phyloP scores from a whole-genome alignment of 1,140 invertebrate species.

The Andrena cerasifolii region DNA sequence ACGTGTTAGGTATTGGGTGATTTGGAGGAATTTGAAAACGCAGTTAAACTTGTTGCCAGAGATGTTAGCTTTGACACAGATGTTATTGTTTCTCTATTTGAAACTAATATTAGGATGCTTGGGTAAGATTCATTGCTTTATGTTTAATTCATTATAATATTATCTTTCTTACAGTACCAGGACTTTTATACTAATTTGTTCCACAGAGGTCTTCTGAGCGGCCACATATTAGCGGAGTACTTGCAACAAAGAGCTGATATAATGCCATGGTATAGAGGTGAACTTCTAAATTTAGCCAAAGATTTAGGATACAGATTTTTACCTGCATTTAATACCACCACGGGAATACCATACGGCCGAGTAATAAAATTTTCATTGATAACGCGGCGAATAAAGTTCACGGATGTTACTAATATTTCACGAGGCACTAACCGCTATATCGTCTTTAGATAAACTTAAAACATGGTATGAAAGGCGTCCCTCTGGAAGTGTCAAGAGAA shows the following conservation, averaged over 20 bases:
- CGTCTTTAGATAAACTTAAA: constrained; percentile 91
- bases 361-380: constrained; percentile 82
- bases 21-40: constrained; percentile 96
- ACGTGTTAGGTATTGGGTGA: constrained; percentile 90
- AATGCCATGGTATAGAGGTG: constrained; percentile 95
- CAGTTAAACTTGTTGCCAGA: constrained; percentile 92
- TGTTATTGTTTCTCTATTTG: constrained; percentile 98
- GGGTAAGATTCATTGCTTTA: constrained; percentile 86
- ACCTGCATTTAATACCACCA: constrained; percentile 98
- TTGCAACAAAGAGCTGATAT: constrained; percentile 89
- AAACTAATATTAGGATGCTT: constrained; percentile 98
- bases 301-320: constrained; percentile 95
- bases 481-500: constrained; percentile 90
- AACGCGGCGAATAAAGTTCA: constrained; percentile 4
- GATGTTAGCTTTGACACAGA: constrained; percentile 96
- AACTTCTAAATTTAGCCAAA: constrained; percentile 94
- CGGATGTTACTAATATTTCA: constrained; percentile 39
- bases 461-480: constrained; percentile 91
- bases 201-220: constrained; percentile 93
- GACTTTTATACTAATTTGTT: constrained; percentile 28
- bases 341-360: constrained; percentile 97
- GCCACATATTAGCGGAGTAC: constrained; percentile 94
- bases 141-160: neutral
- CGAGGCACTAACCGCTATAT: constrained; percentile 10
- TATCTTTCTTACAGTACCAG: constrained; percentile 18